A percentile compares a stretch with the other conserved stretches of the same genome.
phyloP scores from a whole-genome alignment of 1,140 invertebrate species.

The Leptopilina boulardi region DNA sequence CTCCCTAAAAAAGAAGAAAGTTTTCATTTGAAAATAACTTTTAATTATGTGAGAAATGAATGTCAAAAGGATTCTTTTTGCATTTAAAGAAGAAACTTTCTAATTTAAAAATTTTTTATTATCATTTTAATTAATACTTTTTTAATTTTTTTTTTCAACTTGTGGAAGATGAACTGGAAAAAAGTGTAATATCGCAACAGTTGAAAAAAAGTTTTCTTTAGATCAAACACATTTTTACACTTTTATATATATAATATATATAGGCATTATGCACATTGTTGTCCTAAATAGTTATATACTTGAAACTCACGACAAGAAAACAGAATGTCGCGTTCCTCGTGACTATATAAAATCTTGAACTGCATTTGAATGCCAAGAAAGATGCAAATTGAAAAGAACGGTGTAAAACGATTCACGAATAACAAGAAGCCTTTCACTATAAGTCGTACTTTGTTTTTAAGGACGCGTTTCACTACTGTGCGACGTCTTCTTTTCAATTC shows the following conservation, averaged over 20 bases:
- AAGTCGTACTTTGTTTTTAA: background rate
- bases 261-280: background rate
- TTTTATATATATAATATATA: background rate
- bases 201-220: background rate
- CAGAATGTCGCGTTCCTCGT: constrained; percentile 28
- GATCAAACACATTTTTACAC: background rate
- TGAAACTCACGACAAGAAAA: background rate
- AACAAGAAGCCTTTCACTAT: constrained; percentile 26
- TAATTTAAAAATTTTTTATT: too few species aligned
- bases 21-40: background rate
- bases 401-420: constrained; percentile 16
- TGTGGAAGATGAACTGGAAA: too few species aligned
- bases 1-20: background rate
- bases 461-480: constrained; percentile 8
- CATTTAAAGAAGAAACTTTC: background rate
- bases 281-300: background rate
- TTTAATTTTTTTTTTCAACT: too few species aligned
- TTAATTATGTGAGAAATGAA: background rate
- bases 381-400: constrained; percentile 30
- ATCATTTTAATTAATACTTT: too few species aligned
- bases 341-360: constrained; percentile 18
- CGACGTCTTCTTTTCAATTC: constrained; percentile 1
- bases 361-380: constrained; percentile 23
- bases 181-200: too few species aligned
- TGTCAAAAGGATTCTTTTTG: background rate